A percentile compares a stretch with the other conserved stretches of the same genome.
These are phyloP conservation scores for Platerodrilus igneus DNA, from an alignment of 2,888 invertebrate genomes.

Conservation along the genomic window DNA sequence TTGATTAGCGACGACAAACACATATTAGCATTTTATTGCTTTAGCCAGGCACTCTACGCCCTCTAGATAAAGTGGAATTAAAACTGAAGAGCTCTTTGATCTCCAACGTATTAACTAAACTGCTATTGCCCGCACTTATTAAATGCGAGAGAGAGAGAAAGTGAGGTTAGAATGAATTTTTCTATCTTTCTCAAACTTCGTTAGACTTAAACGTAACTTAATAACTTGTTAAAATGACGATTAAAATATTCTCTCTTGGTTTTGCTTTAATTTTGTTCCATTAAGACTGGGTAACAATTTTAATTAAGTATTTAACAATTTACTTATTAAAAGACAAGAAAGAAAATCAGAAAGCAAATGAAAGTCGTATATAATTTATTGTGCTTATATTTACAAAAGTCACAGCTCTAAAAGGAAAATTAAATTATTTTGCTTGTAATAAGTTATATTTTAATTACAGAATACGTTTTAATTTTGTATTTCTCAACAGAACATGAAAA, in stretches of 20 bases:
- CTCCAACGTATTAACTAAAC: slow-evolving; percentile 49
- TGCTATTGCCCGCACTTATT: slow-evolving; percentile 48
- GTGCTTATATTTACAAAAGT: slow-evolving; percentile 47
- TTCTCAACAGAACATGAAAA: too few species aligned
- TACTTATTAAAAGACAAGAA: slow-evolving; percentile 7
- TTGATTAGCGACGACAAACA: slow-evolving; percentile 65
- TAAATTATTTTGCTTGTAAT: slow-evolving; percentile 28
- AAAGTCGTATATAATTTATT: slow-evolving; percentile 38
- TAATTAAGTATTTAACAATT: slow-evolving; percentile 38
- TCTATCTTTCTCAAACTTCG: slow-evolving; percentile 26
- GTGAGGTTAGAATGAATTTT: too few species aligned
- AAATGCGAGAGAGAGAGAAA: slow-evolving; percentile 43
- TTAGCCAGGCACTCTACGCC: slow-evolving; percentile 49
- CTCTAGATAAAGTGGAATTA: slow-evolving; percentile 56
- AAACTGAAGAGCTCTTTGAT: slow-evolving; percentile 55
- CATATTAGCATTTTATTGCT: slow-evolving; percentile 68
- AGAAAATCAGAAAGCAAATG: slow-evolving; percentile 23
- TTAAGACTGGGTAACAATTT: slow-evolving; percentile 39
- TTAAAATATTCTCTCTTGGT: slow-evolving; percentile 40
- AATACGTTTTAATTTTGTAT: too few species aligned
- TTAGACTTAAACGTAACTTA: slow-evolving; percentile 35
- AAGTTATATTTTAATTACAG: slow-evolving; percentile 12
- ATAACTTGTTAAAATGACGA: slow-evolving; percentile 42
- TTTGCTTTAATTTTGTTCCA: slow-evolving; percentile 41
- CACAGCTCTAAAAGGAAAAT: slow-evolving; percentile 45